These are phyloP conservation scores for Raja brachyura DNA, from an alignment of 2,113 vertebrate genomes.

Conservation along the genomic window DNA sequence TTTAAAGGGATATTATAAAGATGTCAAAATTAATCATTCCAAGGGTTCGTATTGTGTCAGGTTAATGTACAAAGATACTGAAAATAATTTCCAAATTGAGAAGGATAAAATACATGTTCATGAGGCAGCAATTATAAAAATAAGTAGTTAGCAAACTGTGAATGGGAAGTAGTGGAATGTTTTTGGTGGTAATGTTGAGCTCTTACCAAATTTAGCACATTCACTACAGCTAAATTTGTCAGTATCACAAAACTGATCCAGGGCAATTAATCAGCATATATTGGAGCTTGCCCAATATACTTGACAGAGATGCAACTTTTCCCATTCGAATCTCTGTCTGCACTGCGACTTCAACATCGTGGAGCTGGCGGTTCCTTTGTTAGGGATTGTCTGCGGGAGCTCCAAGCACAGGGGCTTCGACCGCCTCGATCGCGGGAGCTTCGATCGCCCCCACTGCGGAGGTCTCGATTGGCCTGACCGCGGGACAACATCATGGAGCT, in stretches of 20 bases:
- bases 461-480: too few relatives aligned
- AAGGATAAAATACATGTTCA: neutral
- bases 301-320: neutral
- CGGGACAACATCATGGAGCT: too few relatives aligned
- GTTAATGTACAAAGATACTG: neutral
- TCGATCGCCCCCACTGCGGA: too few relatives aligned
- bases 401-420: too few relatives aligned
- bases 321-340: too few relatives aligned
- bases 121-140: neutral
- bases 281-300: neutral
- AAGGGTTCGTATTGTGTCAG: neutral
- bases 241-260: neutral
- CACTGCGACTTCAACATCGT: too few relatives aligned
- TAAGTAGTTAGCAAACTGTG: neutral
- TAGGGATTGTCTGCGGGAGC: too few relatives aligned
- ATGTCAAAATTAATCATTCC: too few relatives aligned
- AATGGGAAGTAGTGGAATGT: neutral
- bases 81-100: neutral
- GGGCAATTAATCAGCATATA: neutral
- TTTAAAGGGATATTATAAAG: neutral
- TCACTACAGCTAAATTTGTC: neutral
- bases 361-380: too few relatives aligned
- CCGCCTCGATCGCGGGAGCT: too few relatives aligned
- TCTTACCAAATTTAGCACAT: neutral
- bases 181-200: neutral